Evolutionary conservation across 2,888 invertebrate genomes (phyloP).

Genomic region (Aphelenchoides bicaudatus): DNA sequence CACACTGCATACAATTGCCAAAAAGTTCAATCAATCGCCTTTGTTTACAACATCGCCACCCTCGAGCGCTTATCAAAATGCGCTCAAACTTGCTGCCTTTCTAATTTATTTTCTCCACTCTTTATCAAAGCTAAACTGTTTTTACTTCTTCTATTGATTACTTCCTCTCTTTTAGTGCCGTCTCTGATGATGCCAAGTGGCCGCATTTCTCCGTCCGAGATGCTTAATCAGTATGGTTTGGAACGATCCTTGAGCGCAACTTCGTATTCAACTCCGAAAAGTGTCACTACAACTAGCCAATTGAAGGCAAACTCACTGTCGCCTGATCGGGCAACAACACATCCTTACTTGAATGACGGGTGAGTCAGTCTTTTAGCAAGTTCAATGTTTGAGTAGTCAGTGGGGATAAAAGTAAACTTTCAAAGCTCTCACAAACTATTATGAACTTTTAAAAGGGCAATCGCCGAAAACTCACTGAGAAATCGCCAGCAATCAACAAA

Average conservation of each 20-base stretch:
- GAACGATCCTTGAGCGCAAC: slow-evolving; percentile 29
- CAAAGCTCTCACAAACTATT: too few relatives aligned
- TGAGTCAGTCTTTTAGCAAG: too few relatives aligned
- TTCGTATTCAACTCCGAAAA: slow-evolving; percentile 13
- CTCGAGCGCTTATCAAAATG: not conserved
- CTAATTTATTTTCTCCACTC: not conserved
- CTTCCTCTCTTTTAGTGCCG: slow-evolving; percentile 10
- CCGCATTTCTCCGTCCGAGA: slow-evolving; percentile 32
- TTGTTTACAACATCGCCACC: too few relatives aligned
- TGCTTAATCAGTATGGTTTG: slow-evolving; percentile 32
- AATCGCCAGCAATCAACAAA: too few relatives aligned
- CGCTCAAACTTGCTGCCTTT: not conserved
- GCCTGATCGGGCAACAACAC: slow-evolving; percentile 3
- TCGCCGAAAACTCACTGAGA: too few relatives aligned
- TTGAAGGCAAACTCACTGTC: too few relatives aligned
- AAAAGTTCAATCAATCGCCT: not conserved
- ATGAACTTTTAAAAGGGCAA: too few relatives aligned
- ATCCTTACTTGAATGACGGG: too few relatives aligned
- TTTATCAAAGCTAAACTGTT: not conserved
- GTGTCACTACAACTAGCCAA: too few relatives aligned
- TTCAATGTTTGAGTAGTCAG: too few relatives aligned
- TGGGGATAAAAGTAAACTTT: too few relatives aligned
- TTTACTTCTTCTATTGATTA: not conserved
- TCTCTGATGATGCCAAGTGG: slow-evolving; percentile 22
- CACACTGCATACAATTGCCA: not conserved